Percentiles rank a stretch among this genome's conserved stretches.
phyloP scores from a whole-genome alignment of 2,113 vertebrate genomes.

The Gymnobelideus leadbeateri region DNA sequence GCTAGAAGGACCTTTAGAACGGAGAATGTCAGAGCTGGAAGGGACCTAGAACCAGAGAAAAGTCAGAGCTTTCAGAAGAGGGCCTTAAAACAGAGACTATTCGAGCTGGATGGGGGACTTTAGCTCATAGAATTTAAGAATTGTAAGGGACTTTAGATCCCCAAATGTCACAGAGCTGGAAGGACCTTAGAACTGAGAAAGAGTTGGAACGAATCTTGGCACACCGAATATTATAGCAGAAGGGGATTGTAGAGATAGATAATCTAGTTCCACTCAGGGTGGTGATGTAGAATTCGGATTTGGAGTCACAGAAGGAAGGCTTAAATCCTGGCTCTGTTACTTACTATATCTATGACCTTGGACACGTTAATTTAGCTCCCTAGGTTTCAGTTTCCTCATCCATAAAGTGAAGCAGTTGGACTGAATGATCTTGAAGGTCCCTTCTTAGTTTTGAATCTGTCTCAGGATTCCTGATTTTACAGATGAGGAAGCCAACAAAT shows the following conservation, averaged over 20 bases:
- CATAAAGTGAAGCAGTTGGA: background rate
- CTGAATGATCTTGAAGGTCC: background rate
- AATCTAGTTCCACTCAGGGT: background rate
- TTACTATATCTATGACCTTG: background rate
- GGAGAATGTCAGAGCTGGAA: background rate
- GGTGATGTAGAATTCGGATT: background rate
- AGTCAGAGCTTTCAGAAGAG: background rate
- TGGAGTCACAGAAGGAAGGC: background rate
- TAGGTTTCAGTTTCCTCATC: background rate
- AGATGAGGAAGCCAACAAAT: background rate
- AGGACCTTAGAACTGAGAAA: background rate
- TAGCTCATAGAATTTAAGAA: background rate
- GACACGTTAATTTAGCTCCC: background rate
- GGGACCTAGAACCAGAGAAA: background rate
- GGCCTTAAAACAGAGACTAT: background rate
- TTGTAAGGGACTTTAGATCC: background rate
- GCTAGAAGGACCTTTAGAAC: background rate
- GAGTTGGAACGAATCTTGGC: background rate
- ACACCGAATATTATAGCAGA: background rate
- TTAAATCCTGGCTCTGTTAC: background rate
- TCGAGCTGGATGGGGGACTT: background rate
- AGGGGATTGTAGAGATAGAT: background rate
- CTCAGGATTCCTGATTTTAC: background rate
- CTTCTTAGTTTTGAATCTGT: background rate
- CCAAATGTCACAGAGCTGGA: background rate